Base-by-base conservation (phyloP, 2,113 vertebrate genomes). In the Antechinus flavipes region DNA sequence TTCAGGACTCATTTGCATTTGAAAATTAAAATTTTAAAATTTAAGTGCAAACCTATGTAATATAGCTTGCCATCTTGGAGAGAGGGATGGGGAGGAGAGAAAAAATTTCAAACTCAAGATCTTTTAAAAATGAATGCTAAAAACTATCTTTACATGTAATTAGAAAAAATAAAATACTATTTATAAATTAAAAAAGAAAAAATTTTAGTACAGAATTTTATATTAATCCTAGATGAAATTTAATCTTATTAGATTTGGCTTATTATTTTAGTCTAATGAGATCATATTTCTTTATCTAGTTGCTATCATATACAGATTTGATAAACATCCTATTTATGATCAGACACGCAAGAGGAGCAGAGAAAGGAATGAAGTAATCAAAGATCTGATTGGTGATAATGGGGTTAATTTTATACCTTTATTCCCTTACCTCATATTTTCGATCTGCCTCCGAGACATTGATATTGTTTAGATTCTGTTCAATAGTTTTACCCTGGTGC, bases 381-480 rank as follows among this genome's bases (percentile, higher is more conserved):
- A 94, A 95, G 58, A 56, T 42, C 54, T 92, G 27, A 19, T 6
- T 16, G 19, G 90, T 52, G 49, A 90, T 27, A 3, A 52, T 16
- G 7, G 35, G 7, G 35, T n/a, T 35, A 84, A 84, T 22, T 84
- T 19, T 42, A 84, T 11, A 49, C 35, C 49, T n/a, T 46, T 16
- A 0, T 35, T 42, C 94, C 96, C 98, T 92, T 97, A 99, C 99
- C 99, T 99, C 98, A 95, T 98, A 98, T 95, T 98, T 99, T 91
- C 98, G 98, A 94, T 99, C 98, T 0, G 98, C 97, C 91, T 99
- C 99, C 0, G 99, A 95, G 50, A 98, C 96, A 0, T 99, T 99
- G 97, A 99, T 99, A 98, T 99, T 99, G 94, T 97, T 98, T 95
- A 99, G 56, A 95, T 99, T 99, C 96, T 99, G 98, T 97, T 99